Base-by-base conservation (phyloP, 2,888 invertebrate species). In the Bugulina stolonifera region DNA sequence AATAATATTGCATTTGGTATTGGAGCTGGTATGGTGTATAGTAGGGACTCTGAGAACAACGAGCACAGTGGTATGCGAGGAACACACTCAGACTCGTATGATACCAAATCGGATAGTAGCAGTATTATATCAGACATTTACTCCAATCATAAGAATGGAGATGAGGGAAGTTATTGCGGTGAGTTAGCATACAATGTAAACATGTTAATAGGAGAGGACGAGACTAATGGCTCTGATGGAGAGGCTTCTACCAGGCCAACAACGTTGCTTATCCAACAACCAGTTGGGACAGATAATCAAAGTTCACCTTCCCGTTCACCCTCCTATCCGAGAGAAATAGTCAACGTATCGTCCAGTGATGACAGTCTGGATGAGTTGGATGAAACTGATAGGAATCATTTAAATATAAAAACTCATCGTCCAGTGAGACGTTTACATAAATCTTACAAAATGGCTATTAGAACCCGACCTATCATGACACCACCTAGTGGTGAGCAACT, bases 1-100 rank as follows among this genome's bases (percentile, higher is more conserved):
- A 27, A 27, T 25, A 64, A 64, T 32, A 64, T 64, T 2, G 64
- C 64, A 29, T 64, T 64, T 34, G 64, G 64, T 29, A 27, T 64
- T 32, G 64, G 64, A 18, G 14, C 27, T 32, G 43, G 43, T 18
- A 43, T 18, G 43, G 10, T 43, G 43, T 43, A 18, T 18, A 43
- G 43, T 43, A 43, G 10, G 10, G 5, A 43, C 43, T 18, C 43
- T 18, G 43, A 43, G 10, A 5, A 43, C 5, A 5, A 18, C 43
- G 18, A 43, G 43, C 10, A 43, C 5, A 10, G 10, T 10, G 43
- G 5, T 43, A 18, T 43, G 18, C 5, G 43, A 10, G 18, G 10
- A 5, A 43, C 5, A 18, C 18, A 5, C 18, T 10, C 18, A 18
- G 43, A 43, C 43, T 10, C 10, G 10, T 43, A 10, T 43, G 18